Evolutionary conservation across 2,113 vertebrate species (phyloP), one percentile per base, ranked within the genome.

Genomic region (Silurus glanis): DNA sequence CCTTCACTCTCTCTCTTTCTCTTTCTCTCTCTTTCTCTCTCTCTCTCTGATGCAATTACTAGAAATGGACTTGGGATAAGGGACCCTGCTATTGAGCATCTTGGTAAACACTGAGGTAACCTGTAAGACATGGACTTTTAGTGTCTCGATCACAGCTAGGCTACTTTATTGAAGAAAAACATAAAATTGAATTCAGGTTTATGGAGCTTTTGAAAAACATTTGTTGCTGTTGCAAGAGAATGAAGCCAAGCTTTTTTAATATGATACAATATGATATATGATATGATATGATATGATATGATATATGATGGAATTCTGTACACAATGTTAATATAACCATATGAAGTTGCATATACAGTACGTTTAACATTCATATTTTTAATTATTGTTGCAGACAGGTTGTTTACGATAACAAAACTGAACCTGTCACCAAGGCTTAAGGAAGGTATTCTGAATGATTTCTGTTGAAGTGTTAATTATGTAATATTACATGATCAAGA

Each of bases 21-120:
- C 49, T 19, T 69, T 80, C 58, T 56, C 72, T 90, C 84, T 78
- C 84, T 83, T 56, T 84, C 49, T 71, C 82, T 67, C 51, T 9
- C 51, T 84, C 90, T 89, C 80, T 13, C 79, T 90, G 66, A 83
- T 75, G 88, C 90, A 90, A 93, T 94, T 91, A 94, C 64, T 90
- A 82, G 66, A 89, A 91, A 84, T 72, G 62, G 86, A 81, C 87
- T 74, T 47, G 74, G 79, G 51, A 87, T 86, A 82, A 86, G 58
- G 13, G 45, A 84, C 28, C 69, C 67, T 79, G 64, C 79, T 89
- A 92, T 90, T 84, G 87, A 91, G 87, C 61, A 67, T 67, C 86
- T 87, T 88, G 86, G 91, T 86, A 90, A 92, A 88, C 62, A 62
- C 86, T 45, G 49, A 84, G 21, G 28, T 83, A 83, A 91, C 87